These are phyloP conservation scores for Malurus melanocephalus DNA, from an alignment of 2,113 vertebrate species.

Conservation along the genomic window DNA sequence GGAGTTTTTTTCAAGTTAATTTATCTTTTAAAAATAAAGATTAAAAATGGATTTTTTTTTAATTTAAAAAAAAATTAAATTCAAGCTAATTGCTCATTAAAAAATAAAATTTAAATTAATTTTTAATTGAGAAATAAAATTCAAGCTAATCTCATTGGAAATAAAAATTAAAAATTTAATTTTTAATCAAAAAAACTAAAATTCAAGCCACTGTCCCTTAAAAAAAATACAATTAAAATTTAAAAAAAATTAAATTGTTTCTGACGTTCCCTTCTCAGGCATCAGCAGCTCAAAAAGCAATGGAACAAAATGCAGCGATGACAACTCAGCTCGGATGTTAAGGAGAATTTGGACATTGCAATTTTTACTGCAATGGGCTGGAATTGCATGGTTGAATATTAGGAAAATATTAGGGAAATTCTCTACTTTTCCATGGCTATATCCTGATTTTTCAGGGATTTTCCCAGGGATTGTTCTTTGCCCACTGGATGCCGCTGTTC, in stretches of 20 bases:
- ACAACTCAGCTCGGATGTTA: neutral
- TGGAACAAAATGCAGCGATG: neutral
- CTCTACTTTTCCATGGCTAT: neutral
- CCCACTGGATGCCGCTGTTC: slow-evolving; percentile 52
- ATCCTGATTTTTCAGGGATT: neutral
- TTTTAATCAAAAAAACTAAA: neutral
- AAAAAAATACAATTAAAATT: neutral
- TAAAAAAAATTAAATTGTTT: neutral
- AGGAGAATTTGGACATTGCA: neutral
- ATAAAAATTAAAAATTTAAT: neutral
- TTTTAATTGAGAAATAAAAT: neutral
- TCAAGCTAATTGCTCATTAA: neutral
- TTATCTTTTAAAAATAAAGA: neutral
- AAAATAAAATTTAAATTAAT: too few species aligned
- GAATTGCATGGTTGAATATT: neutral
- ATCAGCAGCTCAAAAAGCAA: neutral
- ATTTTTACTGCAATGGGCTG: neutral
- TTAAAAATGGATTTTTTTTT: neutral
- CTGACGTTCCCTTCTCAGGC: neutral
- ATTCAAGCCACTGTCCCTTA: neutral
- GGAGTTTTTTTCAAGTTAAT: neutral
- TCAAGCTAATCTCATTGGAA: neutral
- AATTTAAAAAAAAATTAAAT: too few species aligned
- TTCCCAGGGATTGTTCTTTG: neutral
- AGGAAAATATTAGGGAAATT: neutral